Base-by-base conservation (phyloP, 2,888 invertebrate genomes). In the Tinea pellionella region DNA sequence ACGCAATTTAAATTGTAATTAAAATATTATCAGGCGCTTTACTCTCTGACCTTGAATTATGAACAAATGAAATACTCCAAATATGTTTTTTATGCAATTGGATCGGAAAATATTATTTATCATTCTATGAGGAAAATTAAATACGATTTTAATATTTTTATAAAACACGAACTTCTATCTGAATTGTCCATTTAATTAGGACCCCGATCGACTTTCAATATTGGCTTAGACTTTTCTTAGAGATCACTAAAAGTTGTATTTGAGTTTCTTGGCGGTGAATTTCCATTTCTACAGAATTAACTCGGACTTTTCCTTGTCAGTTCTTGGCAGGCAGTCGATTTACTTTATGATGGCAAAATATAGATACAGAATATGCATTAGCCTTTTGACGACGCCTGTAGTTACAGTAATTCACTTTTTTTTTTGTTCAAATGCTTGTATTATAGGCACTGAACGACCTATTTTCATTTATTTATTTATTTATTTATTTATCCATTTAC, bases 131-230 rank as follows among this genome's bases (percentile, higher is more conserved):
- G n/a, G n/a, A n/a, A n/a, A n/a, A n/a, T n/a, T n/a, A n/a, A n/a
- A n/a, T n/a, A n/a, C n/a, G n/a, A 56, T 56, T 13, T 24, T 7
- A 18, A 56, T 56, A 16, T 16, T 24, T 24, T 3, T 24, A 24
- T 24, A 24, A 6, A 24, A 24, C n/a, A 30, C 53, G 47, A 63
- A 65, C 61, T 67, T 66, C 60, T 64, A 63, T 64, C 63, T 59
- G 58, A 65, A 65, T 65, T 66, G 65, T 59, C 66, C 66, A 66
- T 66, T 67, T 68, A 68, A 68, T 68, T 67, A 65, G 63, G 63
- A 64, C 63, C n/a, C 63, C 64, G 65, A 67, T 67, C 65, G 63
- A 65, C 65, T 66, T 66, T 62, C 62, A 66, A 67, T 67, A 65
- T 66, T 68, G 64, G 64, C 68, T 65, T 64, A 62, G 63, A 66